Percentiles rank a stretch among this genome's conserved stretches.
Conservation (phyloP, 2,797 vertebrate genomes). For the Buceros bicornis region DNA sequence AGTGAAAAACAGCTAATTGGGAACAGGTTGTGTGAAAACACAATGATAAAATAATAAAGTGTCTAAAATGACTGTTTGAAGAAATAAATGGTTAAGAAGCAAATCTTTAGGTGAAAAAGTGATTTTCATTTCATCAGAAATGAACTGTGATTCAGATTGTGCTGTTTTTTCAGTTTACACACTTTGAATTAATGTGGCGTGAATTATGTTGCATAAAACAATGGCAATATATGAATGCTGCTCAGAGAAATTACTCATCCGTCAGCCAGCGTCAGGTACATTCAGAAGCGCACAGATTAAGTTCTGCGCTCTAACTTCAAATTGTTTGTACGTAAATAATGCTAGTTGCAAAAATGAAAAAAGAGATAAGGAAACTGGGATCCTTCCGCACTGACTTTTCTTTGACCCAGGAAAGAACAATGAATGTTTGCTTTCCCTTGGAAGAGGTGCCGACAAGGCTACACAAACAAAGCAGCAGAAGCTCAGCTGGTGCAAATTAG, state of each 20-base stretch:
- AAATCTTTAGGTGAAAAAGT: not conserved
- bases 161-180: not conserved
- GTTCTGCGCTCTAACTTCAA: slow-evolving; percentile 9
- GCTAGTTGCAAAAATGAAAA: not conserved
- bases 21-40: not conserved
- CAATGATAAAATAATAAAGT: not conserved
- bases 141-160: not conserved
- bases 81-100: not conserved
- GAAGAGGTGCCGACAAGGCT: slow-evolving; percentile 65
- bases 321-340: not conserved
- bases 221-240: not conserved
- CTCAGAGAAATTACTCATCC: slow-evolving; percentile 29
- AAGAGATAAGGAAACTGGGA: slow-evolving; percentile 25
- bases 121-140: slow-evolving; percentile 13
- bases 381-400: slow-evolving; percentile 60
- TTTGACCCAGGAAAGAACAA: slow-evolving; percentile 66
- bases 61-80: not conserved
- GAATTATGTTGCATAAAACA: slow-evolving; percentile 41
- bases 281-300: not conserved
- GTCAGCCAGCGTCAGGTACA: slow-evolving; percentile 35
- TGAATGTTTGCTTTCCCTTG: slow-evolving; percentile 72
- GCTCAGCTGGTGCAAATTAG: slow-evolving; percentile 71
- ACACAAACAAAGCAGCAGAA: slow-evolving; percentile 66
- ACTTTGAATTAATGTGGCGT: slow-evolving; percentile 43
- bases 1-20: not conserved